These are phyloP conservation scores for Clitarchus hookeri DNA, from an alignment of 2,888 invertebrate species.

Conservation along the genomic window DNA sequence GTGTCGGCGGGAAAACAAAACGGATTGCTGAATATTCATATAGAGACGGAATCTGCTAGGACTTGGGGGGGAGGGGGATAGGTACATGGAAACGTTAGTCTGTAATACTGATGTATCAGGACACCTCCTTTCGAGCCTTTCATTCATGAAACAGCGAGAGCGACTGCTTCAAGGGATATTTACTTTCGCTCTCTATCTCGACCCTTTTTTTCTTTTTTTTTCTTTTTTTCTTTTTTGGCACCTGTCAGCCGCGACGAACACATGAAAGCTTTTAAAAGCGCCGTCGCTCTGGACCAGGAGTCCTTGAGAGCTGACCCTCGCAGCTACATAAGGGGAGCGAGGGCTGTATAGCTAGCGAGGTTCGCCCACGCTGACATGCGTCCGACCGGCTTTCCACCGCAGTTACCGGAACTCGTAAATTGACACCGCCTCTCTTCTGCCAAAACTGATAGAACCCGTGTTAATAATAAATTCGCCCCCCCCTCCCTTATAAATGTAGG, in stretches of 20 bases:
- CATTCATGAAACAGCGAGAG: neutral
- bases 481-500: too few relatives aligned
- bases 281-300: neutral
- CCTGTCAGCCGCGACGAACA: neutral
- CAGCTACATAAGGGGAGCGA: too few relatives aligned
- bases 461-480: too few relatives aligned
- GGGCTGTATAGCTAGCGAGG: neutral
- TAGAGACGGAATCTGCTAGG: neutral
- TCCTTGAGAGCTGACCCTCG: neutral
- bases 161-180: neutral
- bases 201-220: neutral
- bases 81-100: neutral
- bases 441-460: too few relatives aligned
- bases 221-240: neutral
- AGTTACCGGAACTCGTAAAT: neutral
- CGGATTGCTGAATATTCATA: neutral
- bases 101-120: neutral
- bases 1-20: neutral
- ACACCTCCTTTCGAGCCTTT: neutral
- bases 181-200: constrained; percentile 9
- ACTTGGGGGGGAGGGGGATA: neutral
- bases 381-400: neutral
- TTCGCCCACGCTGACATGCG: neutral
- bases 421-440: too few relatives aligned
- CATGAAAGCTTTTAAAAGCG: neutral